Conservation (phyloP, 2,113 vertebrate genomes). For the Sinocyclocheilus anshuiensis region DNA sequence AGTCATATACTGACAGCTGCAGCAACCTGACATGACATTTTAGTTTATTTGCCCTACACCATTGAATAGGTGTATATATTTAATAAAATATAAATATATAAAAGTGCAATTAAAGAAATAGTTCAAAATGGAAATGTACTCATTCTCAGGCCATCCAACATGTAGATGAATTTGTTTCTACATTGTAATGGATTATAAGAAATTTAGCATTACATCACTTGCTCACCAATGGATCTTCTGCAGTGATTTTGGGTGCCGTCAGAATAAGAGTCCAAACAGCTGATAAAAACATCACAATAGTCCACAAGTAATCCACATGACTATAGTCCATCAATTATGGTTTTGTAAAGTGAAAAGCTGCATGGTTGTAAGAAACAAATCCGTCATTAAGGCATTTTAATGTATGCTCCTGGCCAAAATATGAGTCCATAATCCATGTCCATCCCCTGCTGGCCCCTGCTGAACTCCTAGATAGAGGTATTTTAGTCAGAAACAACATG, state of each 20-base stretch:
- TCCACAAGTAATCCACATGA: neutral
- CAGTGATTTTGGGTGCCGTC: too few species aligned
- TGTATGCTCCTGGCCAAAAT: too few species aligned
- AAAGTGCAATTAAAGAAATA: neutral
- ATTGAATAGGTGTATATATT: neutral
- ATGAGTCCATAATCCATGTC: too few species aligned
- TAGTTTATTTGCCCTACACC: neutral
- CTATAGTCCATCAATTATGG: neutral
- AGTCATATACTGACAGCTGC: neutral
- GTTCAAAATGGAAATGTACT: neutral
- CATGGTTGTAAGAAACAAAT: neutral
- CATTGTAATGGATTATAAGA: neutral
- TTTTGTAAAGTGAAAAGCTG: neutral
- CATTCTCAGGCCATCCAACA: neutral
- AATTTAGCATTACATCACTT: neutral
- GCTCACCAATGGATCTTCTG: neutral
- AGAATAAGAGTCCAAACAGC: too few species aligned
- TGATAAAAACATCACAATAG: too few species aligned
- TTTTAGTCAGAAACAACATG: neutral
- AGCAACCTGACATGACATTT: neutral
- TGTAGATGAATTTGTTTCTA: neutral
- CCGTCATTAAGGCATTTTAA: too few species aligned
- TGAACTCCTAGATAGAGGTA: too few species aligned
- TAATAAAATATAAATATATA: neutral
- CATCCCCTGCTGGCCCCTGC: too few species aligned